Base-by-base conservation (phyloP, 2,888 invertebrate species). In the Melanotus villosus region DNA sequence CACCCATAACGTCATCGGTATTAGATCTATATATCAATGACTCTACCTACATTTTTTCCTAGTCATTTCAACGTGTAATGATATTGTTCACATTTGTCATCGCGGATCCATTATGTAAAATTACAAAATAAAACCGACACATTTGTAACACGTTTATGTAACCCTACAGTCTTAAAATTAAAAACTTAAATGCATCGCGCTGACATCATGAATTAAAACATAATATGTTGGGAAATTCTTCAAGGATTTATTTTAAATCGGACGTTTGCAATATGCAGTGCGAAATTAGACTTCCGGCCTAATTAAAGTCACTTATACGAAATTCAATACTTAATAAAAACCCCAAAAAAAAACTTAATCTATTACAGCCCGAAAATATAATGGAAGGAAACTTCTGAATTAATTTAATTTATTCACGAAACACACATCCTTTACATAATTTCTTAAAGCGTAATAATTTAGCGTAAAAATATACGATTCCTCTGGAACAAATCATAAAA, bases 101-200 rank as follows among this genome's bases (percentile, higher is more conserved):
- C 10, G 7, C 34, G 14, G 18, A 50, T 26, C 18, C 14, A 50
- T 50, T 50, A 21, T 50, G 50, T 50, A 50, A 50, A 50, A 50
- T 26, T 50, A 14, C 50, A 50, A 50, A 43, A 30, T 9, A 54
- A 54, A 54, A 54, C 18, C 14, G 16, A 12, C 32, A 54, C 54
- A 54, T 54, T 54, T 54, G 54, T 18, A 26, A 10, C 54, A n/a
- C 34, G 19, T 54, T 54, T 54, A 54, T 54, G 23, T 18, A 54
- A 23, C 26, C n/a, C 43, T 10, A 43, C 18, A 43, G 43, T 18
- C 19, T 43, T 43, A 10, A 43, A 19, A 30, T 50, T 9, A n/a
- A 26, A 26, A 50, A 50, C 3, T 21, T 54, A 16, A 19, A 54
- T 54, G 54, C 54, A 54, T 54, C 54, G 34, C 19, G 34, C n/a